Evolutionary conservation across 2,113 vertebrate species (phyloP), one percentile per base, ranked within the genome.

Genomic region (Gnathonemus echidnorhynchus): DNA sequence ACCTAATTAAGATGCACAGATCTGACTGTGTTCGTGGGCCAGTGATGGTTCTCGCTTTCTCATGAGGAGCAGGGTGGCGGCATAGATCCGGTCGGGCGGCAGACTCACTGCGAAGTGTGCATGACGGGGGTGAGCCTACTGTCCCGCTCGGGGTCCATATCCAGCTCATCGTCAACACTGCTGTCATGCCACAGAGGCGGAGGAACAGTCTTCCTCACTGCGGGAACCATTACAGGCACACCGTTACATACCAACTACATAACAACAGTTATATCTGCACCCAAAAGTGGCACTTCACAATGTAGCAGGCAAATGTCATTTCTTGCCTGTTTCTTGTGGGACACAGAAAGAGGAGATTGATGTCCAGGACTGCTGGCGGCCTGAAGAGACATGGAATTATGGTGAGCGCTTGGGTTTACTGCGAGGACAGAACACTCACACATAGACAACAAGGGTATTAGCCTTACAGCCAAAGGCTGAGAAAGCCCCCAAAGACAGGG

Each of bases 131-230:
- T 93, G 92, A 97, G 92, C 50, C 95, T 90, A 0, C 95, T 96
- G 92, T 97, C 97, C 11, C 95, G 96, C 92, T 98, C 97, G 10
- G 94, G 94, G 91, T 98, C 97, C 90, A 97, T 92, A 90, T 97
- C 97, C 92, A 97, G 94, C 91, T 97, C 97, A 89, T 98, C 97
- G 0, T 95, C 93, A 52, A 97, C 96, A 93, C 97, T 97, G 95
- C 90, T 97, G 92, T 95, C 96, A 87, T 97, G 95, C 93, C 94
- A 91, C 91, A 97, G 95, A 3, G 95, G 94, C 89, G 94, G 91
- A 1, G 93, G 89, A 92, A 95, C 93, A 91, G 89, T 95, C 93
- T 95, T 97, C 92, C 93, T 96, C 87, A 93, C 96, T 98, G 89
- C 39, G 91, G 62, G 10, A 19, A 56, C 49, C 5, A 2, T 9